phyloP scores from a whole-genome alignment of 1,140 invertebrate genomes.

The Oncopodura yosiiana region DNA sequence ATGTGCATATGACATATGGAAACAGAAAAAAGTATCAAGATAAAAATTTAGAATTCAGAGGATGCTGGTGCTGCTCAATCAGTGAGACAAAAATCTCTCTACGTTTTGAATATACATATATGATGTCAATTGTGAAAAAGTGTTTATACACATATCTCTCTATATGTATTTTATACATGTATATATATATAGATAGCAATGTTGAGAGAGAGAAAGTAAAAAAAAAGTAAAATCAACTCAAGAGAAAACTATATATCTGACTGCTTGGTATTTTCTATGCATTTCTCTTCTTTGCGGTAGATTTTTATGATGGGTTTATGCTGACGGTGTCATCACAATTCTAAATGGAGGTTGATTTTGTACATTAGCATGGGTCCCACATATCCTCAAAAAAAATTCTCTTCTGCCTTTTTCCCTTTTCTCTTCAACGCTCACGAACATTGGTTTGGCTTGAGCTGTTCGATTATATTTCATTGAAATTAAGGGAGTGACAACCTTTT shows the following conservation, averaged over 20 bases:
- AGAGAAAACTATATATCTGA: too few species aligned
- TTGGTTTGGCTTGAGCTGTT: too few species aligned
- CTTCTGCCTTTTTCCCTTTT: conserved; percentile 11
- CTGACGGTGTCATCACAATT: conserved; percentile 32
- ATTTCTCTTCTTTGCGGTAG: too few species aligned
- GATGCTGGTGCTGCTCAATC: conserved; percentile 24
- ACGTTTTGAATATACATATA: too few species aligned
- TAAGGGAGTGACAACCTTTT: conserved; percentile 34
- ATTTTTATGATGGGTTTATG: conserved; percentile 24
- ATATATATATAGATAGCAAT: too few species aligned
- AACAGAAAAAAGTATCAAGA: too few species aligned
- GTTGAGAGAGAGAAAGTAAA: conserved; percentile 16
- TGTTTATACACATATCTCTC: conserved; percentile 29
- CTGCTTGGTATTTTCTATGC: too few species aligned
- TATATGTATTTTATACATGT: conserved; percentile 19
- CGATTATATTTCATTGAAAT: conserved; percentile 37
- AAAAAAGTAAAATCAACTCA: too few species aligned
- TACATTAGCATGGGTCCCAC: conserved; percentile 34
- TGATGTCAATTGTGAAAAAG: too few species aligned
- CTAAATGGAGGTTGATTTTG: conserved; percentile 32
- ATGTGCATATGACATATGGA: too few species aligned
- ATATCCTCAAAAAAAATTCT: conserved; percentile 6
- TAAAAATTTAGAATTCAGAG: conserved; percentile 27
- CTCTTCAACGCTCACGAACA: conserved; percentile 25
- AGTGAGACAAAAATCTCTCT: too few species aligned